Percentiles rank a stretch among this genome's conserved stretches.
phyloP scores from a whole-genome alignment of 2,113 vertebrate species.

The Gymnorhina tibicen region DNA sequence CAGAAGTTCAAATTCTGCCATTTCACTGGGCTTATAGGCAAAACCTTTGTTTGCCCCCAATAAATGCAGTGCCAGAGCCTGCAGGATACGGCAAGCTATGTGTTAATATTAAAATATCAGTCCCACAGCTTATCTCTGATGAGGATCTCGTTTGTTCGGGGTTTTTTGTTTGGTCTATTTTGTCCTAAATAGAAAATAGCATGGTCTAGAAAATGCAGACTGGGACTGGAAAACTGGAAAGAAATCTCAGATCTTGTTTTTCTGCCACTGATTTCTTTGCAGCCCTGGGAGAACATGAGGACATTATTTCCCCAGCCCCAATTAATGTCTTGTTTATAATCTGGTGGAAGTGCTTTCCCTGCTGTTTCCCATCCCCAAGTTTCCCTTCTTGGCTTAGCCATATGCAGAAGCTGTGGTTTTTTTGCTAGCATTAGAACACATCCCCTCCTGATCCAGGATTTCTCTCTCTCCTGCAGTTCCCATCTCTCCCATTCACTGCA shows the following conservation, averaged over 20 bases:
- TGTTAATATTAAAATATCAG: background rate
- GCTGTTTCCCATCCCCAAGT: background rate
- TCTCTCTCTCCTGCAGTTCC: background rate
- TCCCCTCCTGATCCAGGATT: background rate
- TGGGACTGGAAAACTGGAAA: background rate
- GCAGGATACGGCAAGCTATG: background rate
- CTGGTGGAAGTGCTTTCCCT: background rate
- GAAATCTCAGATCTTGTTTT: background rate
- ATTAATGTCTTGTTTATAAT: background rate
- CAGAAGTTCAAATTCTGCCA: background rate
- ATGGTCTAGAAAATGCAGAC: background rate
- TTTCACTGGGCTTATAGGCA: background rate
- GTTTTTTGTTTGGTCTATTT: background rate
- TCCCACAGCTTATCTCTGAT: background rate
- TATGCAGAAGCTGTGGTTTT: background rate
- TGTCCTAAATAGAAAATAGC: background rate
- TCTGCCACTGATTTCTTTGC: background rate
- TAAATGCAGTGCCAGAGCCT: background rate
- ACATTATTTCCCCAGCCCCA: background rate
- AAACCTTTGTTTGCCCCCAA: background rate
- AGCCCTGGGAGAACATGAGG: background rate
- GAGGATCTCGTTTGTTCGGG: background rate
- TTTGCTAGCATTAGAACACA: background rate
- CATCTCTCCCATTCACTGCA: background rate
- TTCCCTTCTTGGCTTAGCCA: background rate